phyloP scores from a whole-genome alignment of 64 coral and sea anemone genomes.

The Stichodactyla mertensii region DNA sequence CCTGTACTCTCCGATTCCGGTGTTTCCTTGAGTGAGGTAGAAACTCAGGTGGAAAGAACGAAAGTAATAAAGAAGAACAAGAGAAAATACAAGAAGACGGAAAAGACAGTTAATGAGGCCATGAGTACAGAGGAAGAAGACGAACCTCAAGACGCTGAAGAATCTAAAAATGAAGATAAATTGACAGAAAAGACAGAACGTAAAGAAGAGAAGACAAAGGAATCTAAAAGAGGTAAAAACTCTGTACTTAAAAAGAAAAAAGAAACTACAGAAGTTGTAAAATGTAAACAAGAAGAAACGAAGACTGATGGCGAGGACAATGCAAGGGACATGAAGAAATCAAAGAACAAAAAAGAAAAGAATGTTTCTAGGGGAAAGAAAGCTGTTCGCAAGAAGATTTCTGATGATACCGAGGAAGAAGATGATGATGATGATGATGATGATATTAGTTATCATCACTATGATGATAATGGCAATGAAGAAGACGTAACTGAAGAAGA shows the following conservation, averaged over 20 bases:
- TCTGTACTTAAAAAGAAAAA: constrained; percentile 8
- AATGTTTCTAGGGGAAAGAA: neutral
- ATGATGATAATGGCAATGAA: too few relatives aligned
- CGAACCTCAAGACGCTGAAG: neutral
- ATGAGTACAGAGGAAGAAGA: neutral
- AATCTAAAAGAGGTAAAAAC: neutral
- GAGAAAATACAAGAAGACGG: neutral
- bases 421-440: neutral
- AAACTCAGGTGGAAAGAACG: neutral
- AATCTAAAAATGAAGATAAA: neutral
- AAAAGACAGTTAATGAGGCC: neutral
- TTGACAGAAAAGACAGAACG: neutral
- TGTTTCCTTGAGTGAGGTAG: neutral
- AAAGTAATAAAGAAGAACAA: neutral
- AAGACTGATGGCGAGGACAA: neutral
- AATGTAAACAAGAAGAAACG: neutral
- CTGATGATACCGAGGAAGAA: neutral
- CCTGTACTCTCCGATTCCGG: neutral
- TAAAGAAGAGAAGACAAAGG: neutral
- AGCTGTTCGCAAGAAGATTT: neutral
- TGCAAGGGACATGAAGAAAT: constrained; percentile 7
- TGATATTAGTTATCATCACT: neutral
- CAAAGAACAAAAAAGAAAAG: neutral
- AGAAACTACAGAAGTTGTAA: neutral
- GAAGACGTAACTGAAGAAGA: too few relatives aligned